Conservation (phyloP, 2,888 invertebrate species). For the Drosophila diplacantha region DNA sequence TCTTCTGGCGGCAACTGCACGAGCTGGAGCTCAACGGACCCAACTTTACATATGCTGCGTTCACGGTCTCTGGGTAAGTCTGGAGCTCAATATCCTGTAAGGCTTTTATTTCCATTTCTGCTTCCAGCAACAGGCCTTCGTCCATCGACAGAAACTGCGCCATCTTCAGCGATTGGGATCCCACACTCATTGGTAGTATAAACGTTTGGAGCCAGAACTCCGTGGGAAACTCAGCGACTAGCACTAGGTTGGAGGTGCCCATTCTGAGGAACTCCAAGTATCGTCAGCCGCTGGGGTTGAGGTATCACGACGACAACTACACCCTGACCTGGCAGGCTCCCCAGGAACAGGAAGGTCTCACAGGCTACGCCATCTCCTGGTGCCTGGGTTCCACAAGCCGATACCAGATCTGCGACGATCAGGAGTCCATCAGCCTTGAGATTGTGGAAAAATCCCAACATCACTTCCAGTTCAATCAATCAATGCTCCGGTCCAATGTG, state of each 20-base stretch:
- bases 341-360: not conserved
- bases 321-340: conserved; percentile 5
- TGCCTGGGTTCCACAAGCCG: not conserved
- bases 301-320: conserved; percentile 1
- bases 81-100: not conserved
- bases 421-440: not conserved
- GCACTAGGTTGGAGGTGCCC: not conserved
- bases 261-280: not conserved
- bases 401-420: conserved; percentile 7
- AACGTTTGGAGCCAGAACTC: conserved; percentile 11
- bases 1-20: conserved; percentile 3
- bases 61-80: not conserved
- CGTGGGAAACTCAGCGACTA: not conserved
- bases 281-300: not conserved
- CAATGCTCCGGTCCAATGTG: not conserved
- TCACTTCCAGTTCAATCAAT: not conserved
- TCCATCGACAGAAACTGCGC: not conserved
- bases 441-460: not conserved
- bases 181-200: not conserved
- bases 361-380: conserved; percentile 3
- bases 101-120: not conserved
- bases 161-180: conserved; percentile 3
- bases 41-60: not conserved
- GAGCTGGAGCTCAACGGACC: conserved; percentile 12
- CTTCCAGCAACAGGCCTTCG: not conserved